A percentile compares a stretch with the other conserved stretches of the same genome.
Conservation (phyloP, 2,888 invertebrate genomes). For the Junonia oenone region DNA sequence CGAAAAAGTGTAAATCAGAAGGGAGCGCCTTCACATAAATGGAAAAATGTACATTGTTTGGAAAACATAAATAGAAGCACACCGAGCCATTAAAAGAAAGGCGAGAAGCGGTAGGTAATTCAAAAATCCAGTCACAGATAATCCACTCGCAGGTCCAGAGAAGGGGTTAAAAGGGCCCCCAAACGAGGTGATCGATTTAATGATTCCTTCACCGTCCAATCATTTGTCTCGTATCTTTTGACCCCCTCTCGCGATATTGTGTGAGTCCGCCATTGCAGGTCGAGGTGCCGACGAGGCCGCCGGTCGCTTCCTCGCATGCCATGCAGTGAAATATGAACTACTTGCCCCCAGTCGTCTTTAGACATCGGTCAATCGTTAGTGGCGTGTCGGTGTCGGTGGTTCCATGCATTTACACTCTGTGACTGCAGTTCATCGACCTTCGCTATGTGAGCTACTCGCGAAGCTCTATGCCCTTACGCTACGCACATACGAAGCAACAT, state of each 20-base stretch:
- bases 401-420: slow-evolving; percentile 52
- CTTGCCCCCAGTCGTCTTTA: slow-evolving; percentile 52
- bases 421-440: slow-evolving; percentile 60
- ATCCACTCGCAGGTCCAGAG: slow-evolving; percentile 27
- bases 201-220: background rate
- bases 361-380: slow-evolving; percentile 36
- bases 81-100: slow-evolving; percentile 72
- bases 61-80: slow-evolving; percentile 65
- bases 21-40: slow-evolving; percentile 27
- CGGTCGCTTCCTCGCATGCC: slow-evolving; percentile 41
- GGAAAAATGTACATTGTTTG: slow-evolving; percentile 31
- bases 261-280: slow-evolving; percentile 26
- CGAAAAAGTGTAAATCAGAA: slow-evolving; percentile 26
- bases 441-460: slow-evolving; percentile 56
- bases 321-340: slow-evolving; percentile 48
- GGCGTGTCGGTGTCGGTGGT: slow-evolving; percentile 33
- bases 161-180: slow-evolving; percentile 24
- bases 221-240: slow-evolving; percentile 13
- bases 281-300: slow-evolving; percentile 25
- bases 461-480: slow-evolving; percentile 53
- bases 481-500: slow-evolving; percentile 63
- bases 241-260: slow-evolving; percentile 17
- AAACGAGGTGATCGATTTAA: background rate
- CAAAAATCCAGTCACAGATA: slow-evolving; percentile 73
- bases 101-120: slow-evolving; percentile 70